Evolutionary conservation across 2,888 invertebrate species (phyloP).

Genomic region (Gryllus longicercus): DNA sequence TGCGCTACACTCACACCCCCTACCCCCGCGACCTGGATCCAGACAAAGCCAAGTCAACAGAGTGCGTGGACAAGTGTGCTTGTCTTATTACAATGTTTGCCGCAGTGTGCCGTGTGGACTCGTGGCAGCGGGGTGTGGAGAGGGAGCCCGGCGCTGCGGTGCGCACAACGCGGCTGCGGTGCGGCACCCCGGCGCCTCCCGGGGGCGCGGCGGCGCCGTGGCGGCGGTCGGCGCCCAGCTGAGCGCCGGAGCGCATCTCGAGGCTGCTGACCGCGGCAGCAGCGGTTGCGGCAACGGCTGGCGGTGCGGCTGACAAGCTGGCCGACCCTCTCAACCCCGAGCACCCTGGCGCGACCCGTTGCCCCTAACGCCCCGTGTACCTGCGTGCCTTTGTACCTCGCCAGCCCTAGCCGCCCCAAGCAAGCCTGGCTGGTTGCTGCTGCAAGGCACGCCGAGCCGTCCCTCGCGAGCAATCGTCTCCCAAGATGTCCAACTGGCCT

Average conservation of each 20-base stretch:
- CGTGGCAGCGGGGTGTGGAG: conserved; percentile 10
- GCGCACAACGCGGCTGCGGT: too few relatives aligned
- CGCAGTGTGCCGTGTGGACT: conserved; percentile 17
- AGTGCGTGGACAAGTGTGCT: conserved; percentile 10
- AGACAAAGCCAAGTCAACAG: conserved; percentile 7
- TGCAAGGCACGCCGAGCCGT: background rate
- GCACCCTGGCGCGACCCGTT: background rate
- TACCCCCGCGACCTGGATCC: conserved; percentile 17
- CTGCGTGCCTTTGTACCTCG: background rate
- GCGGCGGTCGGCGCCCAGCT: background rate
- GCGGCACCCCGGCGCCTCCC: too few relatives aligned
- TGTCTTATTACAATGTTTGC: conserved; percentile 17
- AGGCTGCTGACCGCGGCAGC: background rate
- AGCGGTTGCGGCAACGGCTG: background rate
- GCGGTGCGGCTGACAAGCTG: background rate
- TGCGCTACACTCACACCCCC: conserved; percentile 21
- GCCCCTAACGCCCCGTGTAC: background rate
- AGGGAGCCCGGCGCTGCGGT: background rate
- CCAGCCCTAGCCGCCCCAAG: background rate
- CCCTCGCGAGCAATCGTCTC: background rate
- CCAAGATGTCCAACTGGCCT: too few relatives aligned
- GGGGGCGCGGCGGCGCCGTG: too few relatives aligned
- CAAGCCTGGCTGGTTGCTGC: conserved; percentile 6
- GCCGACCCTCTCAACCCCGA: background rate
- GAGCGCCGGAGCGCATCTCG: background rate